phyloP scores from a whole-genome alignment of 1,140 invertebrate genomes.

The Idris sp. region DNA sequence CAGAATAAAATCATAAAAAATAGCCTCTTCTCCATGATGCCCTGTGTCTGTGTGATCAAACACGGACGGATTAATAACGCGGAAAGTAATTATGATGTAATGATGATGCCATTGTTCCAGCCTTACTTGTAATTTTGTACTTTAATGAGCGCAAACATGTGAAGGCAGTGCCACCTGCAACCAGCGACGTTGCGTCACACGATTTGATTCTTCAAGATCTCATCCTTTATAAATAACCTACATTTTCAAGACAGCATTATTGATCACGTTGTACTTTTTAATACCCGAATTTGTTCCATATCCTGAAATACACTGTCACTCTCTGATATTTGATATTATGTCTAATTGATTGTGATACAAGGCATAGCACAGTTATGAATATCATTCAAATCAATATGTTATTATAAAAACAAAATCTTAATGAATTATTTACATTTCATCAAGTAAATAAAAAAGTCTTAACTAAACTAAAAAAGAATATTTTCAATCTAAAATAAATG shows the following conservation, averaged over 20 bases:
- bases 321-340: constrained; percentile 4
- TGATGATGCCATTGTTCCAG: constrained; percentile 50
- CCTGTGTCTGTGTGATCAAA: constrained; percentile 3
- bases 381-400: no score
- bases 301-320: constrained; percentile 23
- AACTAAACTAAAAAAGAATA: no score
- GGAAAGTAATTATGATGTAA: constrained; percentile 48
- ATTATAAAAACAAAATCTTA: no score
- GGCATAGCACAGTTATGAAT: no score
- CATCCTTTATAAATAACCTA: constrained; percentile 54
- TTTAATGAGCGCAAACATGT: constrained; percentile 48
- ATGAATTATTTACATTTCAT: no score
- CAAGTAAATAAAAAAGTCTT: no score
- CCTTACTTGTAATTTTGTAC: constrained; percentile 22
- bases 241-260: constrained; percentile 41
- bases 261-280: constrained; percentile 37
- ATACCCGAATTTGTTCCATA: constrained; percentile 35
- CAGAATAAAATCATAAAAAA: no score
- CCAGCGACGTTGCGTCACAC: constrained; percentile 31
- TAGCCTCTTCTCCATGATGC: no score
- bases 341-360: constrained; percentile 23
- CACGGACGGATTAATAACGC: constrained; percentile 18
- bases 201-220: constrained; percentile 34
- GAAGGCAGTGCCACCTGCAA: constrained; percentile 47
- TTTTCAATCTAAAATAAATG: no score